Base-by-base conservation (phyloP, 2,888 invertebrate genomes). In the Linnaemya vulpina region DNA sequence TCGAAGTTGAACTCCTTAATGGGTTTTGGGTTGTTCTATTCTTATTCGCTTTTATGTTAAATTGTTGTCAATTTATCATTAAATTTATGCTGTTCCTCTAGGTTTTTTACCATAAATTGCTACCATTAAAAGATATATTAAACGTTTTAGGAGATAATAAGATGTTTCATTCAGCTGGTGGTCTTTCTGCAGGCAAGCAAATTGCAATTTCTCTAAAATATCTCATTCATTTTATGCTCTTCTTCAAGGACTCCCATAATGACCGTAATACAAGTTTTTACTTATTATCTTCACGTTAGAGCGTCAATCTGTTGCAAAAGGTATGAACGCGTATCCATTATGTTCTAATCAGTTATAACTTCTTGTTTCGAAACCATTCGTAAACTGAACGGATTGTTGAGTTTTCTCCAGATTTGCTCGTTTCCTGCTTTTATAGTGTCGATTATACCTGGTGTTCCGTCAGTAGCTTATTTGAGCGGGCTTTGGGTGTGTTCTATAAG, bases 1-100 rank as follows among this genome's bases (percentile, higher is more conserved):
- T 70, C 70, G 49, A 79, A 76, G 43, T 67, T 76, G 67, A 80
- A 75, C 84, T 77, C 25, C 46, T 71, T 53, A 71, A 76, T 71
- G 35, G 51, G 8, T 78, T 58, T 74, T 62, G 51, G 68, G 62
- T 63, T 65, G 60, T 53, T 83, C 20, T 51, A 51, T 65, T 65
- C 62, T 70, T 43, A 51, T 68, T 40, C 10, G 9, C 51, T 67
- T 68, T 38, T 25, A 60, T 71, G 20, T 22, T 35, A 83, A 83
- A 71, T 78, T 74, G 78, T 65, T 76, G 84, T 67, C 65, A 80
- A 80, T 84, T 80, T 80, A 84, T 84, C 67, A 76, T 78, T 15
- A 55, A 63, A 43, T 62, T 40, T 40, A 25, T 5, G 53, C 25
- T 22, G 40, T 46, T 55, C 55, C 25, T 58, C 20, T 43, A 17